A percentile compares a stretch with the other conserved stretches of the same genome.
Evolutionary conservation across 1,140 invertebrate genomes (phyloP).

Genomic region (Procambarus virginalis): DNA sequence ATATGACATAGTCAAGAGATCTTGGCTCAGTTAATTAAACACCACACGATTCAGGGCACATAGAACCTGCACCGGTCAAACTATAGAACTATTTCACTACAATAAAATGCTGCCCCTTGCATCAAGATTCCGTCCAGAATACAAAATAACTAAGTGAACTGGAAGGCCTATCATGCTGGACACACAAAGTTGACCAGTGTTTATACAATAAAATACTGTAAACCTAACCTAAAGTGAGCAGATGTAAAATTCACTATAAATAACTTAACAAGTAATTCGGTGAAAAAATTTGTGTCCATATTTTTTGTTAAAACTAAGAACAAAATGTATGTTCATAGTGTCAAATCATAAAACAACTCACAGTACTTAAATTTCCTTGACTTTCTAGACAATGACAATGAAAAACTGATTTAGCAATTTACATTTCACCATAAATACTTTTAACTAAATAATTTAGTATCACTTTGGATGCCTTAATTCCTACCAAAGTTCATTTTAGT

Average conservation of each 20-base stretch:
- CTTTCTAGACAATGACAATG: no score
- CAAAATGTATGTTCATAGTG: not conserved
- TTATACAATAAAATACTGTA: not conserved
- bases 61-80: not conserved
- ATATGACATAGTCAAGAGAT: not conserved
- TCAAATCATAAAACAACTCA: not conserved
- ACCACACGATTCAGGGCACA: not conserved
- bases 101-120: not conserved
- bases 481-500: no score
- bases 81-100: not conserved
- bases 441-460: no score
- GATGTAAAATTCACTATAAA: not conserved
- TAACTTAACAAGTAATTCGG: not conserved
- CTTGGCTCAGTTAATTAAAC: not conserved
- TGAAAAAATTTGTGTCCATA: not conserved
- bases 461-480: no score
- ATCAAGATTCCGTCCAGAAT: no score
- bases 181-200: not conserved
- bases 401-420: no score
- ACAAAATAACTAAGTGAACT: no score
- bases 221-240: not conserved
- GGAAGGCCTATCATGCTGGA: not conserved
- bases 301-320: not conserved
- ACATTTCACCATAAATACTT: not conserved
- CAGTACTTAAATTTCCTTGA: not conserved